Conservation (phyloP, 2,113 vertebrate species). For the Phaetusa simplex region DNA sequence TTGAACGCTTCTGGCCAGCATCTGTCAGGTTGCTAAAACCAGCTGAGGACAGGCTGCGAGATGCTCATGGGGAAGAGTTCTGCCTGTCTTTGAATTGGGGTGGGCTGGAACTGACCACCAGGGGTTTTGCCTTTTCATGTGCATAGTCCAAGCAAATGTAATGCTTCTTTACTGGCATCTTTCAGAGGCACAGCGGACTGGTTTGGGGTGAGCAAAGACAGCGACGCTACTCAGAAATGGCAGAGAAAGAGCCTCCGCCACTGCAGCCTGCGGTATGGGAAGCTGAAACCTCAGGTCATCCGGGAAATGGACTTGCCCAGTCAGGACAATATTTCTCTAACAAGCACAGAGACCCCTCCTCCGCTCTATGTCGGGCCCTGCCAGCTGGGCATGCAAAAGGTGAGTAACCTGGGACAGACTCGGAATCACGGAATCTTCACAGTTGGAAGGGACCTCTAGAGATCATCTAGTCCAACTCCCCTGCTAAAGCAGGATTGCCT, state of each 20-base stretch:
- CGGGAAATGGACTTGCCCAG: slow-evolving; percentile 96
- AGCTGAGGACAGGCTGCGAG: background rate
- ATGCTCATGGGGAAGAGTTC: background rate
- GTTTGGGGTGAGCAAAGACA: slow-evolving; percentile 97
- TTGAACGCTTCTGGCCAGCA: background rate
- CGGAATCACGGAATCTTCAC: no score
- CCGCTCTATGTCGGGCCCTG: slow-evolving; percentile 90
- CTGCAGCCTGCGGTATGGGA: slow-evolving; percentile 96
- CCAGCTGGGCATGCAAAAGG: slow-evolving; percentile 97
- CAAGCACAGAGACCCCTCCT: slow-evolving; percentile 95
- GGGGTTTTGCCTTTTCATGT: background rate
- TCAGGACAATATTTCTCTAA: slow-evolving; percentile 94
- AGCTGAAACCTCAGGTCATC: slow-evolving; percentile 94
- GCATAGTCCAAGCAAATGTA: background rate
- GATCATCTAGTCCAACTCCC: no score
- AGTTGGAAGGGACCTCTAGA: no score
- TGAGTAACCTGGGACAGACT: slow-evolving; percentile 27
- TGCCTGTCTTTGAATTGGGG: background rate
- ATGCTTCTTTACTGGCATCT: slow-evolving; percentile 31
- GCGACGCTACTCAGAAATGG: slow-evolving; percentile 94
- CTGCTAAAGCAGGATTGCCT: no score
- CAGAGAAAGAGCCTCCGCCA: slow-evolving; percentile 97
- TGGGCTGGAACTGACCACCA: background rate
- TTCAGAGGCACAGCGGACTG: slow-evolving; percentile 95
- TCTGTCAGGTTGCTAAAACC: background rate